Evolutionary conservation across 1,140 invertebrate species (phyloP), one percentile per base, ranked within the genome.

Genomic region (Teleogryllus occipitalis): DNA sequence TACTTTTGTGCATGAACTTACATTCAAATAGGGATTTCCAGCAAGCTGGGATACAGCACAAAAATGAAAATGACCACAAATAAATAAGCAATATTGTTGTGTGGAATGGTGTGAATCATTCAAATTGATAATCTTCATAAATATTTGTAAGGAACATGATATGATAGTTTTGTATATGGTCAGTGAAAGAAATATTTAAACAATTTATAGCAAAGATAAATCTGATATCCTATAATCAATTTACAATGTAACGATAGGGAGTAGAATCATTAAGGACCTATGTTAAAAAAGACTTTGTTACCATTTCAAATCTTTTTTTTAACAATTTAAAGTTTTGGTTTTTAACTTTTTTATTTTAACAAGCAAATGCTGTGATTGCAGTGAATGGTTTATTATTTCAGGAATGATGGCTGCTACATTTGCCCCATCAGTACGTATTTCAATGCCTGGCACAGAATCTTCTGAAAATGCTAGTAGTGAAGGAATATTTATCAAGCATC

Each of bases 361-460:
- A 14, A 47, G n/a, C 6, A 77, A 18, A 10, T 46, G 8, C 21
- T 39, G 8, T n/a, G 76, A 75, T 77, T 47, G 6, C 8, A 47
- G 27, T 39, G 27, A 39, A 39, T 39, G 27, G 27, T 39, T 39
- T 39, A 39, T 39, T 39, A 39, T 39, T 75, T 18, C 73, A 82
- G 81, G 81, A n/a, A 47, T 82, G n/a, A 79, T 82, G 49, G 81
- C 79, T 65, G 79, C 80, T 73, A 77, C 81, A 21, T 49, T 79
- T 18, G 77, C 80, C 48, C 82, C 80, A 49, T 87, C 87, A 54
- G 87, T 88, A 78, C 85, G 86, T 82, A 88, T 88, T 76, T 87
- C 85, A 79, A 86, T 88, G n/a, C 86, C 87, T 15, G 87, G 87
- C 0, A 39, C 54, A 65, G 80, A 74, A 74, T 79, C 49, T 82